Conservation (phyloP, 2,113 vertebrate species). For the Bucco capensis region DNA sequence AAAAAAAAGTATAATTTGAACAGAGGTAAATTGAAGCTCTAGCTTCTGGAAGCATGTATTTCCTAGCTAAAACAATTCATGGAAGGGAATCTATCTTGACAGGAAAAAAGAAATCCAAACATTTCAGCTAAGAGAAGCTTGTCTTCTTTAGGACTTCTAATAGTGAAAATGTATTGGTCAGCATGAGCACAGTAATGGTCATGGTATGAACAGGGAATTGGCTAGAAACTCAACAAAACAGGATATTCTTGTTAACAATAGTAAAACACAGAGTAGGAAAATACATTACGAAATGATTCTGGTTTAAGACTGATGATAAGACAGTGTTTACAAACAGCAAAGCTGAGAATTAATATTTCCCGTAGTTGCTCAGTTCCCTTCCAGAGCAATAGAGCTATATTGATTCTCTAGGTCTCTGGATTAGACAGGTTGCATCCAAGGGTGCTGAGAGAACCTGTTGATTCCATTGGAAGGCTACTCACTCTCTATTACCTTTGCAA, state of each 20-base stretch:
- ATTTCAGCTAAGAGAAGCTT: neutral
- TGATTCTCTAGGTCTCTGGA: rapidly evolving
- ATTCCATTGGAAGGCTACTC: neutral
- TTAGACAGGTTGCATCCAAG: neutral
- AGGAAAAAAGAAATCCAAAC: rapidly evolving
- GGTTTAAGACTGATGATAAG: neutral
- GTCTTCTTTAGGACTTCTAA: neutral
- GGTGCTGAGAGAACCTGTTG: neutral
- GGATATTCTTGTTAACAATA: neutral
- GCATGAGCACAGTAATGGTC: neutral
- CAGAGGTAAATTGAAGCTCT: neutral
- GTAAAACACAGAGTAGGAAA: neutral
- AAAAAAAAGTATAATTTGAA: neutral
- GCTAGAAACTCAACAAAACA: neutral
- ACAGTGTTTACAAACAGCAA: neutral
- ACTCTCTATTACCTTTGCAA: neutral
- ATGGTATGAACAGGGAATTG: neutral
- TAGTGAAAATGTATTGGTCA: neutral
- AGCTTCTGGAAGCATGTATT: neutral
- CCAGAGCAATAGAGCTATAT: neutral
- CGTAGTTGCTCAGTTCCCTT: neutral
- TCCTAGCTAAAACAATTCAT: neutral
- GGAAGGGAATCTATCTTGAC: neutral
- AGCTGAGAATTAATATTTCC: neutral
- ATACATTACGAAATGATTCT: neutral